phyloP scores from a whole-genome alignment of 2,888 invertebrate genomes.

The Mellilla xanthometata region DNA sequence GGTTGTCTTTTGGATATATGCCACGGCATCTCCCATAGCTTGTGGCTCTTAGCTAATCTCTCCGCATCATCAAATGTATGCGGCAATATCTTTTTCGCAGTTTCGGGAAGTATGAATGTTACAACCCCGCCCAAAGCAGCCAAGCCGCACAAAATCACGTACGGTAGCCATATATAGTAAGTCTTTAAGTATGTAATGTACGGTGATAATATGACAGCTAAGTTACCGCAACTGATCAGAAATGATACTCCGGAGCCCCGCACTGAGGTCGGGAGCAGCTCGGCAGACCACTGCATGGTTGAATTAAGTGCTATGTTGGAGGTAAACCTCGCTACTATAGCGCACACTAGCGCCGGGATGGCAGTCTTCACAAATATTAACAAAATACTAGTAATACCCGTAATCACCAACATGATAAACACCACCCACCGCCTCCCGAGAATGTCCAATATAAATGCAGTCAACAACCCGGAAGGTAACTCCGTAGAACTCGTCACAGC shows the following conservation, averaged over 20 bases:
- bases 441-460: slow-evolving; percentile 53
- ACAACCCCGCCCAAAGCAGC: neutral
- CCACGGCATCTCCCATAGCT: slow-evolving; percentile 44
- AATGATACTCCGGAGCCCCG: slow-evolving; percentile 53
- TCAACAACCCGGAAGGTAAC: slow-evolving; percentile 50
- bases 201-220: slow-evolving; percentile 49
- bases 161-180: slow-evolving; percentile 53
- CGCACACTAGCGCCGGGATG: slow-evolving; percentile 43
- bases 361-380: slow-evolving; percentile 45
- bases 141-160: slow-evolving; percentile 40
- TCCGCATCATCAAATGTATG: slow-evolving; percentile 67
- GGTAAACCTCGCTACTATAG: slow-evolving; percentile 53
- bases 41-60: slow-evolving; percentile 42
- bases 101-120: slow-evolving; percentile 56
- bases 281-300: slow-evolving; percentile 54
- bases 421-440: slow-evolving; percentile 56
- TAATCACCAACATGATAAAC: slow-evolving; percentile 37
- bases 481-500: slow-evolving; percentile 53
- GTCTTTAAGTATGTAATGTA: slow-evolving; percentile 60
- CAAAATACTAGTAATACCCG: slow-evolving; percentile 43
- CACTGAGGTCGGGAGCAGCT: slow-evolving; percentile 52
- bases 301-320: slow-evolving; percentile 51
- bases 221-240: slow-evolving; percentile 50
- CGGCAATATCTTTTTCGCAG: slow-evolving; percentile 59
- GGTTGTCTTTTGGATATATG: no score